phyloP scores from a whole-genome alignment of 2,113 vertebrate species.

The Mirounga angustirostris region DNA sequence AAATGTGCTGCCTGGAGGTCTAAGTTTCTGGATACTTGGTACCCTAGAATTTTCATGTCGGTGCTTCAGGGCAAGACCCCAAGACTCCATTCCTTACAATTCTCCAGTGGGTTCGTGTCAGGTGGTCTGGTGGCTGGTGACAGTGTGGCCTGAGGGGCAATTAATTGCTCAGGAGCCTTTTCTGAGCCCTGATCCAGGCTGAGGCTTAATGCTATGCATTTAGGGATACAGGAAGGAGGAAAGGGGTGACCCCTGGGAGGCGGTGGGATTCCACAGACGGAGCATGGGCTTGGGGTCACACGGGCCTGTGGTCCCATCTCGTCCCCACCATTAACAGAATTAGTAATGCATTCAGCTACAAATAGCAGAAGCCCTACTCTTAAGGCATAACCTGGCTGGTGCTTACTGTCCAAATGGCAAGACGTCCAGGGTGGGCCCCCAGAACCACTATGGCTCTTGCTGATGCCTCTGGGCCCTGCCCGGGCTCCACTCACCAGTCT shows the following conservation, averaged over 20 bases:
- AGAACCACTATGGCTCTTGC: background rate
- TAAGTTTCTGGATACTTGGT: background rate
- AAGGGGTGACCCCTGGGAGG: background rate
- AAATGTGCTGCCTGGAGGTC: background rate
- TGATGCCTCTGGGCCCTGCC: background rate
- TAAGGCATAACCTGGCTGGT: no score
- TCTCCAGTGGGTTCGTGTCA: background rate
- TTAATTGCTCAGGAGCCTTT: background rate
- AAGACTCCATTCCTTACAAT: background rate
- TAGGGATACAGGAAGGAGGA: background rate
- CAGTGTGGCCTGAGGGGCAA: background rate
- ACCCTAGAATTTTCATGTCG: background rate
- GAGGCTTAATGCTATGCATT: background rate
- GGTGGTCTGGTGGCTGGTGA: background rate
- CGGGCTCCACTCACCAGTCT: background rate
- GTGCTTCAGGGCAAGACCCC: background rate
- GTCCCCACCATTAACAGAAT: background rate
- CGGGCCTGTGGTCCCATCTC: background rate
- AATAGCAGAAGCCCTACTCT: background rate
- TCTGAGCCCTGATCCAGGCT: background rate
- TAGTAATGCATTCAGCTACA: background rate
- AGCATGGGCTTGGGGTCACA: background rate
- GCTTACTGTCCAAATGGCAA: background rate
- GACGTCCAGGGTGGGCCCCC: background rate
- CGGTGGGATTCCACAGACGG: background rate